Base-by-base conservation (phyloP, 2,113 vertebrate genomes). In the Okapia johnstoni region DNA sequence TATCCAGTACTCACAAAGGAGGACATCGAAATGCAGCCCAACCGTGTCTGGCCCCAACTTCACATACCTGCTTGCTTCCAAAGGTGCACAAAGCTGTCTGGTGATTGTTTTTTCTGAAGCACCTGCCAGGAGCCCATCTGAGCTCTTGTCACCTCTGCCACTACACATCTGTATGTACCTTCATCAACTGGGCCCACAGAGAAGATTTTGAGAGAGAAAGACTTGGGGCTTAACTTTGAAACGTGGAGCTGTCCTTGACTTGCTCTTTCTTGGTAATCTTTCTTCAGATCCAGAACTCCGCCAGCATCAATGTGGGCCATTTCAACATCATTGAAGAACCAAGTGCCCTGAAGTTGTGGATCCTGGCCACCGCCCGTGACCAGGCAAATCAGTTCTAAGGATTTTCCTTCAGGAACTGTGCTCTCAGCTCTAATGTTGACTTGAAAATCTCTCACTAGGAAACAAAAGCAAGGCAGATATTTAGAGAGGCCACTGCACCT, bases 101-200 rank as follows among this genome's bases (percentile, higher is more conserved):
- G 73, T 4, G 98, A 99, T 43, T 88, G 54, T 9, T 63, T 92
- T 48, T 57, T 97, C 86, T 94, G 92, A 8, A 97, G 95, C 66
- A 90, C 85, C 57, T 80, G 54, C 63, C 98, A 96, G 73, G 93
- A 50, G 46, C 97, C 97, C 13, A 1, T 77, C 94, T 33, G 90
- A 84, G 57, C 17, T 94, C 98, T 98, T 13, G 96, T 80, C 97
- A 99, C 85, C 96, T 99, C 99, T 0, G 95, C 99, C 33, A 98
- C 99, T 6, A 95, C 98, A 76, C 99, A 99, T 10, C 58, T 85
- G 97, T 99, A 99, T 0, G 7, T 14, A 0, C 99, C 99, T 0
- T 98, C 92, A 66, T 99, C 99, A 86, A 98, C 94, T 16, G 98
- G 96, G 79, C 96, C 97, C 81, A 98, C 97, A 3, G 99, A 97